These are phyloP conservation scores for Echiichthys vipera DNA, from an alignment of 2,797 vertebrate species.

Conservation along the genomic window DNA sequence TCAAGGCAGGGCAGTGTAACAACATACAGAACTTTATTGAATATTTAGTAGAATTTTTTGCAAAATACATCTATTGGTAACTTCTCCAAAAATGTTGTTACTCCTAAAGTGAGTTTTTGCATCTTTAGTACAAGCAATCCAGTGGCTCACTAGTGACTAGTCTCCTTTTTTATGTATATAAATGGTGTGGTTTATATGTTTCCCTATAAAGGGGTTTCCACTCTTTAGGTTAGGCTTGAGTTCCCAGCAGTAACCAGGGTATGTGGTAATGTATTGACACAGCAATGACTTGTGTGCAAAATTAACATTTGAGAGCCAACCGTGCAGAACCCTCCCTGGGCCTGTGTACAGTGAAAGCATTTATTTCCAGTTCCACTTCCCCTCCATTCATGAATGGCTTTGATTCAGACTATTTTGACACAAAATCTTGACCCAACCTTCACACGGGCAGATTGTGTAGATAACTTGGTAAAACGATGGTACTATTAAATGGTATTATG, in stretches of 20 bases:
- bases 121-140: neutral
- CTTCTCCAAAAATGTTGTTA: no score
- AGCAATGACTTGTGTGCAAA: conserved; percentile 75
- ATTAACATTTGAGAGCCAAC: conserved; percentile 68
- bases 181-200: neutral
- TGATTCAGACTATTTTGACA: conserved; percentile 82
- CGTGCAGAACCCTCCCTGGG: conserved; percentile 43
- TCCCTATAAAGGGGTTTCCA: conserved; percentile 39
- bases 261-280: conserved; percentile 83
- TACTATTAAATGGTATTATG: neutral
- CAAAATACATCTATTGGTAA: neutral
- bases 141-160: neutral
- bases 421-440: conserved; percentile 60
- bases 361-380: conserved; percentile 80
- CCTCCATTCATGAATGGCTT: conserved; percentile 81
- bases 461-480: conserved; percentile 33
- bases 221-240: conserved; percentile 56
- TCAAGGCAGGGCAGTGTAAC: neutral
- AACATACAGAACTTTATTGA: neutral
- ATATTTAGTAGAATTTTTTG: no score
- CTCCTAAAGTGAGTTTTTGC: neutral
- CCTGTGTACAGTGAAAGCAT: conserved; percentile 78
- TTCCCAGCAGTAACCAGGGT: conserved; percentile 61
- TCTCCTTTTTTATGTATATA: no score
- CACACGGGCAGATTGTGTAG: conserved; percentile 54